Base-by-base conservation (phyloP, 1,140 invertebrate genomes). In the Cardiocondyla obscurior region DNA sequence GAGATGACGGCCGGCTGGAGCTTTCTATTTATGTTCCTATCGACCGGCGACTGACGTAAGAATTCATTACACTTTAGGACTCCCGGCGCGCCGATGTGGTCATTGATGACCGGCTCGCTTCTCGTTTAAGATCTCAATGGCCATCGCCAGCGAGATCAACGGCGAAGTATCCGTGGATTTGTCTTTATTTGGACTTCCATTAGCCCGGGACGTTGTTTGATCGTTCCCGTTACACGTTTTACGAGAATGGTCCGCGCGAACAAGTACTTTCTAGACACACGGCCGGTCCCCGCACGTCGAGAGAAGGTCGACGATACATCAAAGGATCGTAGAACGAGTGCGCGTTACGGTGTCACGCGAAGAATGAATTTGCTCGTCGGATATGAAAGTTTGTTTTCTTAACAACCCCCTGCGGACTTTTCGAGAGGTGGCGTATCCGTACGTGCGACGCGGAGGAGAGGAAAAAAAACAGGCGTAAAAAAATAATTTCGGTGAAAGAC, bases 101-200 rank as follows among this genome's bases (percentile, higher is more conserved):
- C 70, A 74, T 74, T 74, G 70, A 74, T 74, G 60, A 74, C 67
- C 46, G 10, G 70, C 36, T 60, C 53, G 70, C 51, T 62, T 70
- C 67, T 70, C 46, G 46, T 51, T 70, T 74, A 58, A 60, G 39
- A 30, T 74, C 53, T 74, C 53, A 73, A 73, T 60, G 70, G 39
- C 53, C 70, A 30, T 60, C 70, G 3, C 14, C 6, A 16, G 44
- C 39, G 79, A n/a, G 77, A 81, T 49, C 36, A 30, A 51, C 42
- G 53, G n/a, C 65, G 53, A 33, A 44, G 42, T 10, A 65, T 33
- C 70, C 73, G 82, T 39, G 44, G 70, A 74, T 79, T 81, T 82
- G 62, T 25, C 85, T 86, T 85, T 86, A 85, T 86, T 86, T 85
- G 85, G 83, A 53, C 55, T 86, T 74, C 84, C 83, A 86, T 86